phyloP scores from a whole-genome alignment of 1,140 invertebrate species.

The Epicauta chinensis region DNA sequence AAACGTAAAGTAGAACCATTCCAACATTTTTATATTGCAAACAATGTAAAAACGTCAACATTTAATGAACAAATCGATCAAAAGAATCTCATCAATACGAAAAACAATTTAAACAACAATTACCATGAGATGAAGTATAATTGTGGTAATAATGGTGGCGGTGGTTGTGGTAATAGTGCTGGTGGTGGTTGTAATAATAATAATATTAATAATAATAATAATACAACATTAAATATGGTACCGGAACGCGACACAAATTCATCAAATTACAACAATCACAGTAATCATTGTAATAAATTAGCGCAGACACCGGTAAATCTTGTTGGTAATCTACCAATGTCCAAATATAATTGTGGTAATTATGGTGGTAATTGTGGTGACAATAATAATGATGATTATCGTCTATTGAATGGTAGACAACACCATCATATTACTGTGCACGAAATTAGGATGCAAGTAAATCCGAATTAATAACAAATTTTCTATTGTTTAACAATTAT shows the following conservation, averaged over 20 bases:
- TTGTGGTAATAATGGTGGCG: slow-evolving; percentile 33
- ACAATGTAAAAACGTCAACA: slow-evolving; percentile 42
- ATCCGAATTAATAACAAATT: slow-evolving; percentile 25
- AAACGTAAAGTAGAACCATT: slow-evolving; percentile 40
- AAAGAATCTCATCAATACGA: slow-evolving; percentile 36
- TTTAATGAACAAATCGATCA: slow-evolving; percentile 43
- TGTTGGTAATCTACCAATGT: slow-evolving; percentile 30
- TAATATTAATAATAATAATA: no score
- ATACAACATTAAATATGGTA: slow-evolving; percentile 52
- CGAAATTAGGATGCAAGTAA: slow-evolving; percentile 51
- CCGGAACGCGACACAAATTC: slow-evolving; percentile 51
- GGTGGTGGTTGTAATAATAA: no score
- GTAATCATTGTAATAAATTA: slow-evolving; percentile 41
- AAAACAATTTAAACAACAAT: slow-evolving; percentile 39
- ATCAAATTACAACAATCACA: slow-evolving; percentile 21
- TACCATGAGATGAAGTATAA: slow-evolving; percentile 37
- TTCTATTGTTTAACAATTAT: background rate
- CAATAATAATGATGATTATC: slow-evolving; percentile 46
- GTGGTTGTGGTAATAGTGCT: no score
- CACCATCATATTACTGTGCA: slow-evolving; percentile 60
- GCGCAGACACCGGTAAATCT: slow-evolving; percentile 41
- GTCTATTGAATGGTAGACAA: slow-evolving; percentile 41
- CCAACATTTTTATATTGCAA: slow-evolving; percentile 39
- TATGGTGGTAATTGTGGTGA: slow-evolving; percentile 42
- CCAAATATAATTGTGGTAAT: slow-evolving; percentile 31